These are phyloP conservation scores for Euglossa dilemma DNA, from an alignment of 1,140 invertebrate genomes.

Conservation along the genomic window DNA sequence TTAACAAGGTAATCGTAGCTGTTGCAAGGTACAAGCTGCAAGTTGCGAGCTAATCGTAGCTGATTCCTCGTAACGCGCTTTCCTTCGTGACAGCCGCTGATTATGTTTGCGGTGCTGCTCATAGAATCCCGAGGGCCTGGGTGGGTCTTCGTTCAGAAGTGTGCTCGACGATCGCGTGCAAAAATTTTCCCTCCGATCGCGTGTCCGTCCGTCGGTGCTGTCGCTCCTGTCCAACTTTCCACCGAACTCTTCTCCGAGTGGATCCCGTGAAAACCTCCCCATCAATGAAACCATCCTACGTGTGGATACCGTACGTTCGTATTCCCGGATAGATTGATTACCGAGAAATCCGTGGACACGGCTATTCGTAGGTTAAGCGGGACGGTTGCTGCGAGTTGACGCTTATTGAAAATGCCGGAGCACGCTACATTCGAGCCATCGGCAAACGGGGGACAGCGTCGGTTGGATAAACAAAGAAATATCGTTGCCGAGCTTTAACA, in stretches of 20 bases:
- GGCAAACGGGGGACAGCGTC: too few species aligned
- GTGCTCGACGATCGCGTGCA: conserved; percentile 43
- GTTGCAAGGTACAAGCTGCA: background rate
- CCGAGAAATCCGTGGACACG: background rate
- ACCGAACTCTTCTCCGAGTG: background rate
- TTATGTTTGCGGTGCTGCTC: conserved; percentile 10
- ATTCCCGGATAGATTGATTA: conserved; percentile 16
- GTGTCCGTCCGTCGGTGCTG: background rate
- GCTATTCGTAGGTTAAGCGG: background rate
- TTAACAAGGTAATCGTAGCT: background rate
- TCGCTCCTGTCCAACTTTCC: conserved; percentile 26
- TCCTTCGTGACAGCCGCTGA: conserved; percentile 24
- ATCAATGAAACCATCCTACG: background rate
- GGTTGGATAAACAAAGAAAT: too few species aligned
- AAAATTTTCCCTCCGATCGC: conserved; percentile 57
- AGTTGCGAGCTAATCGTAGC: background rate
- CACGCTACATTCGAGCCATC: background rate
- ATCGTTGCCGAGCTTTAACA: too few species aligned
- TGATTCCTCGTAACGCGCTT: conserved; percentile 29
- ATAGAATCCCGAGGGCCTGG: conserved; percentile 19
- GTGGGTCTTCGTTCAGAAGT: background rate
- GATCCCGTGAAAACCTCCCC: conserved; percentile 11
- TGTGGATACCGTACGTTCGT: background rate
- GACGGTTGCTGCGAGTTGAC: background rate
- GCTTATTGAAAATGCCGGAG: background rate